phyloP scores from a whole-genome alignment of 2,113 vertebrate species.

The Perca schrenkii region DNA sequence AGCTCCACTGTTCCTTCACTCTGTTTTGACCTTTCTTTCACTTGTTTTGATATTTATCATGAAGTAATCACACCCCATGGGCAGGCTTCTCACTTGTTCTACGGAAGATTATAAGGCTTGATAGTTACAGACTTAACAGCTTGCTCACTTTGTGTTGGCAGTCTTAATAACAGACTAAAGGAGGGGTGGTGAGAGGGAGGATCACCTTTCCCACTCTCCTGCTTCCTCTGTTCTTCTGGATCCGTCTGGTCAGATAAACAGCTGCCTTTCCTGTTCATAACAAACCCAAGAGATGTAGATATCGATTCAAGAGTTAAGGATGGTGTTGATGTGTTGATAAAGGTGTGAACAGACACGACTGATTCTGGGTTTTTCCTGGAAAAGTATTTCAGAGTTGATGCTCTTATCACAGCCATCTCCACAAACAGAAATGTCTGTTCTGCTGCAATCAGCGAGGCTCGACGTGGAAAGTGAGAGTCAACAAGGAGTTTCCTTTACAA shows the following conservation, averaged over 20 bases:
- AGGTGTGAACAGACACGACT: slow-evolving; percentile 43
- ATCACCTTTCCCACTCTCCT: slow-evolving; percentile 39
- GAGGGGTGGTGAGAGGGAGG: not conserved
- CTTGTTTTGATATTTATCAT: slow-evolving; percentile 24
- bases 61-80: slow-evolving; percentile 12
- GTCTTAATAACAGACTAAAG: slow-evolving; percentile 46
- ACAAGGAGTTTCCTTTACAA: slow-evolving; percentile 51
- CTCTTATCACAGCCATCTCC: slow-evolving; percentile 53
- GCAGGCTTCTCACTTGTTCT: slow-evolving; percentile 22
- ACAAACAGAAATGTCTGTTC: slow-evolving; percentile 42
- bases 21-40: slow-evolving; percentile 39
- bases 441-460: slow-evolving; percentile 53
- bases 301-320: slow-evolving; percentile 58
- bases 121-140: slow-evolving; percentile 27
- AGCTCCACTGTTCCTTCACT: not conserved
- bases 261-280: slow-evolving; percentile 47
- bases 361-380: slow-evolving; percentile 28
- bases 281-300: slow-evolving; percentile 48
- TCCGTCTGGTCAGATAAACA: slow-evolving; percentile 53
- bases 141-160: slow-evolving; percentile 46
- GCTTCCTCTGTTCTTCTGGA: slow-evolving; percentile 37
- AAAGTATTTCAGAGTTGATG: slow-evolving; percentile 21
- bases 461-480: slow-evolving; percentile 62
- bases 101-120: slow-evolving; percentile 27
- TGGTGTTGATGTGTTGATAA: slow-evolving; percentile 52